phyloP scores from a whole-genome alignment of 2,888 invertebrate species.

The Poecilus cupreus region DNA sequence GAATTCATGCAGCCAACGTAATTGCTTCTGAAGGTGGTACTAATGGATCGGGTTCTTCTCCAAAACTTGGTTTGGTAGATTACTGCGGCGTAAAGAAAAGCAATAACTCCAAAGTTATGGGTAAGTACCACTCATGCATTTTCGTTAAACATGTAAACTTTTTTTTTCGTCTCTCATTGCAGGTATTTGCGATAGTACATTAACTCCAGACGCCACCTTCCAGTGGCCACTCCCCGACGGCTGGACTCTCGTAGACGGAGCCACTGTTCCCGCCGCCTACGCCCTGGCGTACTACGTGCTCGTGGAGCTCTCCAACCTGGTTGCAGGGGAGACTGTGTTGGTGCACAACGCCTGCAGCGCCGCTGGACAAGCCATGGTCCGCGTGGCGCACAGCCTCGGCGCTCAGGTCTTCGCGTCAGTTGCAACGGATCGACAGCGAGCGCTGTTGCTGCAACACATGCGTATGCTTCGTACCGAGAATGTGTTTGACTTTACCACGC shows the following conservation, averaged over 20 bases:
- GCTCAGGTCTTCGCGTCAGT: conserved; percentile 80
- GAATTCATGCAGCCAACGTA: not conserved
- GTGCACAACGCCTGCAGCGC: conserved; percentile 77
- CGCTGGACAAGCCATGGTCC: conserved; percentile 83
- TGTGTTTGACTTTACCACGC: not conserved
- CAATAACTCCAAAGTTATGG: conserved; percentile 5
- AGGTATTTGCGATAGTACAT: not conserved
- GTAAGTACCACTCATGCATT: not conserved
- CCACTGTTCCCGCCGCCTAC: conserved; percentile 87
- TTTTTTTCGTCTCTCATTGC: too few relatives aligned
- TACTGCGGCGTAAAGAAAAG: not conserved
- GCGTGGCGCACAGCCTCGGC: conserved; percentile 76
- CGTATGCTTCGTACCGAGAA: not conserved
- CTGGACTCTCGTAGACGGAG: conserved; percentile 85
- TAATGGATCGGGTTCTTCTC: conserved; percentile 69
- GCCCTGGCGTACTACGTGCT: conserved; percentile 74
- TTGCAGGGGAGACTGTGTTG: conserved; percentile 73
- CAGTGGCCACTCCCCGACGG: conserved; percentile 82
- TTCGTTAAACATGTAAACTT: too few relatives aligned
- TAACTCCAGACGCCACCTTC: conserved; percentile 70
- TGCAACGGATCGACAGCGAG: conserved; percentile 72
- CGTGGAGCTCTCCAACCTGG: conserved; percentile 70
- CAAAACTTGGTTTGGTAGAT: conserved; percentile 70
- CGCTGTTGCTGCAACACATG: conserved; percentile 63
- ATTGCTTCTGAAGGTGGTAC: not conserved